phyloP scores from a whole-genome alignment of 2,888 invertebrate species.

The Cheilosia pagana region DNA sequence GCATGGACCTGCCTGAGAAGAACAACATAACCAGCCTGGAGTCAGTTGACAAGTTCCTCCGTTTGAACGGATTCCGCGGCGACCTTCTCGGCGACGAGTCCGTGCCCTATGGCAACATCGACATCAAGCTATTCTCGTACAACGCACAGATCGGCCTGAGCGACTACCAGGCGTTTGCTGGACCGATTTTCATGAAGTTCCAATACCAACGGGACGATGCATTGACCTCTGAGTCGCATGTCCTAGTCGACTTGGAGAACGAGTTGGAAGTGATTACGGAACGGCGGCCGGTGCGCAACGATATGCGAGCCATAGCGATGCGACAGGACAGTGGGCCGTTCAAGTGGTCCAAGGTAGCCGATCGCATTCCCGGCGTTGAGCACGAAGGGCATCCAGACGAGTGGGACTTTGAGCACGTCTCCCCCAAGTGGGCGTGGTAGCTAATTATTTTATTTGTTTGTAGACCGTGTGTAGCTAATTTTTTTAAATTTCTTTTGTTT shows the following conservation, averaged over 20 bases:
- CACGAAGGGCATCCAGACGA: slow-evolving; percentile 83
- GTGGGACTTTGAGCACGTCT: slow-evolving; percentile 82
- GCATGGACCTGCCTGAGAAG: slow-evolving; percentile 77
- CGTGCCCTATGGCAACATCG: slow-evolving; percentile 83
- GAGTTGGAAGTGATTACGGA: slow-evolving; percentile 82
- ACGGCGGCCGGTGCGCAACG: slow-evolving; percentile 81
- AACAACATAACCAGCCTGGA: slow-evolving; percentile 81
- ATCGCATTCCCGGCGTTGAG: slow-evolving; percentile 77
- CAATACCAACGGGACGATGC: slow-evolving; percentile 80
- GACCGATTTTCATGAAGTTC: slow-evolving; percentile 81
- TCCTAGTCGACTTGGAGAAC: slow-evolving; percentile 80
- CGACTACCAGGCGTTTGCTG: slow-evolving; percentile 82
- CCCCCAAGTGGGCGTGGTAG: slow-evolving; percentile 83
- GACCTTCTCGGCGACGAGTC: slow-evolving; percentile 82
- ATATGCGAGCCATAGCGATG: slow-evolving; percentile 81
- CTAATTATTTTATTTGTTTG: slow-evolving; percentile 6
- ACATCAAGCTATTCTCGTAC: slow-evolving; percentile 82
- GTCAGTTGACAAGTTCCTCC: slow-evolving; percentile 81
- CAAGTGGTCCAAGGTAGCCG: slow-evolving; percentile 81
- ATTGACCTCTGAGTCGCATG: slow-evolving; percentile 76
- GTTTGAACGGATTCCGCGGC: slow-evolving; percentile 82
- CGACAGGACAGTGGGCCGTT: slow-evolving; percentile 80
- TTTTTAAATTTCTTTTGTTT: slow-evolving; percentile 40
- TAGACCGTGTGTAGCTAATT: slow-evolving; percentile 22
- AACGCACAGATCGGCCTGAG: slow-evolving; percentile 80